These are phyloP conservation scores for Eristalis pertinax DNA, from an alignment of 2,888 invertebrate species.

Conservation along the genomic window DNA sequence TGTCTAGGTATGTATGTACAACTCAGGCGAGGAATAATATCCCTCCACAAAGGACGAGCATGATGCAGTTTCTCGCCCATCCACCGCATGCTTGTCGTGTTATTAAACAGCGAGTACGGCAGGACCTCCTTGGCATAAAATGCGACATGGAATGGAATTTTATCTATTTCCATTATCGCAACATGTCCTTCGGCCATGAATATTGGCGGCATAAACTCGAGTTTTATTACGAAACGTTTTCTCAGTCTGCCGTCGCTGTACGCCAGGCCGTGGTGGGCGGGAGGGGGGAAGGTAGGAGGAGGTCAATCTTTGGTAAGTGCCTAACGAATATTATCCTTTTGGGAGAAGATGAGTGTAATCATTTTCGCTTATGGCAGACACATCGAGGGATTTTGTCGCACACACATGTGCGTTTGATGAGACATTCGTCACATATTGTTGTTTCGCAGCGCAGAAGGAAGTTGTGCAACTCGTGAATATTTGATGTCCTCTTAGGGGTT, in stretches of 20 bases:
- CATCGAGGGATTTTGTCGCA: not conserved
- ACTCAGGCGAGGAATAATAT: conserved; percentile 12
- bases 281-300: not conserved
- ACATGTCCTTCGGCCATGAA: conserved; percentile 59
- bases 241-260: not conserved
- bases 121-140: conserved; percentile 47
- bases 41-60: not conserved
- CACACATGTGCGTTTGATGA: not conserved
- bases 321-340: not conserved
- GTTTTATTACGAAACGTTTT: conserved; percentile 36
- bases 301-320: not conserved
- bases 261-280: no score
- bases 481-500: not conserved
- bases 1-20: conserved; percentile 23
- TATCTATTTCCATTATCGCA: conserved; percentile 62
- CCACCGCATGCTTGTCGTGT: conserved; percentile 11
- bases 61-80: conserved; percentile 5
- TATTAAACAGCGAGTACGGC: conserved; percentile 35
- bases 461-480: not conserved
- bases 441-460: not conserved
- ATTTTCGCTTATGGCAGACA: not conserved
- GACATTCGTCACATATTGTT: not conserved
- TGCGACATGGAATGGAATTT: conserved; percentile 58
- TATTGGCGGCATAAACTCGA: conserved; percentile 30
- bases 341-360: not conserved